Conservation (phyloP, 2,888 invertebrate species). For the Andrena flavipes region DNA sequence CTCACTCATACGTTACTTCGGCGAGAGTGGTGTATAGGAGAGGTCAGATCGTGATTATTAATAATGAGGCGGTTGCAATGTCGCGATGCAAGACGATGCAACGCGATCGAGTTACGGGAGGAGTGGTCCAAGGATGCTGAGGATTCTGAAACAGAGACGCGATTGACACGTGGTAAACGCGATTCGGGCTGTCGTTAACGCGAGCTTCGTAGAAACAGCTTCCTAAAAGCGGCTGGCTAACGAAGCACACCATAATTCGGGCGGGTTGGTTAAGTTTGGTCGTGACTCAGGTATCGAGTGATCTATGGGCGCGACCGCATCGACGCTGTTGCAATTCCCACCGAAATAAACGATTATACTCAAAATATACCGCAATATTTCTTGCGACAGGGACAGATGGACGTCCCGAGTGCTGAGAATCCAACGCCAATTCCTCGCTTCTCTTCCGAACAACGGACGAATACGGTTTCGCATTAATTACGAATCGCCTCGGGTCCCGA, state of each 20-base stretch:
- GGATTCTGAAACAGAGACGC: constrained; percentile 1
- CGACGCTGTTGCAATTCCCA: constrained; percentile 18
- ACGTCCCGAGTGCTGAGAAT: neutral
- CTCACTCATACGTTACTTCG: constrained; percentile 53
- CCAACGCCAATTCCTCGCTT: neutral
- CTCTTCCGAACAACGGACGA: too few relatives aligned
- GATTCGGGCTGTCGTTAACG: constrained; percentile 23
- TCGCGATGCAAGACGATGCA: constrained; percentile 6
- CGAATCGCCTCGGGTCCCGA: neutral
- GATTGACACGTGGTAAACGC: constrained; percentile 13
- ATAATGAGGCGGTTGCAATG: constrained; percentile 71
- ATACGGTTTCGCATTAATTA: neutral
- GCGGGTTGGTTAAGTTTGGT: constrained; percentile 38
- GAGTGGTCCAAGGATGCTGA: neutral
- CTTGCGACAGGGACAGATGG: neutral
- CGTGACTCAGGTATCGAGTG: constrained; percentile 38
- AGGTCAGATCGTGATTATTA: constrained; percentile 79
- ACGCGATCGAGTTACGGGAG: constrained; percentile 52
- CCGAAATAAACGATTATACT: constrained; percentile 29
- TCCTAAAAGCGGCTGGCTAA: constrained; percentile 42
- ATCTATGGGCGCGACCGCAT: constrained; percentile 8
- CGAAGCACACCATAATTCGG: constrained; percentile 44
- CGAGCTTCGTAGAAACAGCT: constrained; percentile 46
- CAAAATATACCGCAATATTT: neutral
- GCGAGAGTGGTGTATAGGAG: constrained; percentile 42